Percentiles rank a stretch among this genome's conserved stretches.
These are phyloP conservation scores for Clarias laeviceps DNA, from an alignment of 2,797 vertebrate species.

Conservation along the genomic window DNA sequence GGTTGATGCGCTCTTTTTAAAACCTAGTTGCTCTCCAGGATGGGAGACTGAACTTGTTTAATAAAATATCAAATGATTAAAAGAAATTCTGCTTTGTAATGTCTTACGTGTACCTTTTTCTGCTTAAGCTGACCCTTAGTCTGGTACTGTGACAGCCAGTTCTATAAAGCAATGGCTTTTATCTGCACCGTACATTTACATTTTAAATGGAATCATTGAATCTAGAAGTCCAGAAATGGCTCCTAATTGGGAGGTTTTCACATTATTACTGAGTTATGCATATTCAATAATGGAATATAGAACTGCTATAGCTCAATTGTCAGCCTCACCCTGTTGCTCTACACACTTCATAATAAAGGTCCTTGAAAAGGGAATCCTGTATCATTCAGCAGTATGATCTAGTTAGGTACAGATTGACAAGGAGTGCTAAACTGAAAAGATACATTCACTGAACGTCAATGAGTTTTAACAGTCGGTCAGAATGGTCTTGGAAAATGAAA, in stretches of 20 bases:
- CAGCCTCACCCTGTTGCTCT: constrained; percentile 37
- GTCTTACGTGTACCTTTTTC: no score
- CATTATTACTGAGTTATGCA: constrained; percentile 17
- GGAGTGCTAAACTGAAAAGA: constrained; percentile 21
- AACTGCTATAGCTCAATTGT: constrained; percentile 32
- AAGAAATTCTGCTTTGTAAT: no score
- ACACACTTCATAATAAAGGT: constrained; percentile 27
- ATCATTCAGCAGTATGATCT: constrained; percentile 36
- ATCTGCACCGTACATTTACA: constrained; percentile 7
- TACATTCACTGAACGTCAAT: constrained; percentile 13
- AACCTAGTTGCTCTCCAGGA: no score
- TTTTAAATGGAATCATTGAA: constrained; percentile 50
- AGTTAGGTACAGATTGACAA: constrained; percentile 26
- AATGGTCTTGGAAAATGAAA: background rate
- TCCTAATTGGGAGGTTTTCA: constrained; percentile 15
- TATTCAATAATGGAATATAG: constrained; percentile 18
- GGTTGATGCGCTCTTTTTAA: no score
- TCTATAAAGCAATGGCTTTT: constrained; percentile 41
- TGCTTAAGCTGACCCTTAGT: no score
- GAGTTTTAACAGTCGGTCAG: constrained; percentile 3
- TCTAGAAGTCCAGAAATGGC: constrained; percentile 27
- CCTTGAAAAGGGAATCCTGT: constrained; percentile 16
- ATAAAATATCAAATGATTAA: no score
- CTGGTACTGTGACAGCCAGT: constrained; percentile 33
- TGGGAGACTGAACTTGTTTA: no score